Base-by-base conservation (phyloP, 2,888 invertebrate genomes). In the Tenthredo notha region DNA sequence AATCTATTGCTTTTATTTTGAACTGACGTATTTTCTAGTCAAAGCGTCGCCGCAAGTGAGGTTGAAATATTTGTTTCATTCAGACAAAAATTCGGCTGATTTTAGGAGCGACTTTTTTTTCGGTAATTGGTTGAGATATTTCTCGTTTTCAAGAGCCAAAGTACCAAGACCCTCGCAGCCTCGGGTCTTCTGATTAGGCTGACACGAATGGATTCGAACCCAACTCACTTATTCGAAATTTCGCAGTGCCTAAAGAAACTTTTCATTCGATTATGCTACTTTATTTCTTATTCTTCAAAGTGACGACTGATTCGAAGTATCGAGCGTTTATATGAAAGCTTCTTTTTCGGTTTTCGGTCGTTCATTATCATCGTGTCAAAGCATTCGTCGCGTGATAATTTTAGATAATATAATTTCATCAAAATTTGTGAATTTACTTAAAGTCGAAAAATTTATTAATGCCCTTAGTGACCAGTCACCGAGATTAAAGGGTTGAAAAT, bases 51-150 rank as follows among this genome's bases (percentile, higher is more conserved):
- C 5, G 21, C 3, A 37, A 0, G 25, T 25, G 25, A 25, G 25
- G 61, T 12, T 25, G n/a, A 2, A 7, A 54, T 54, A n/a, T 54
- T n/a, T 54, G 37, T n/a, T 54, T 54, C 7, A 54, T 54, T 54
- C 54, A 54, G 54, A 54, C 37, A n/a, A 5, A 54, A 54, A 61
- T 61, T 21, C 61, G 12, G 61, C 25, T 12, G 12, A 25, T 25
- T 61, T 61, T 25, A 21, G 61, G 12, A 3, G 21, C 9, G 25
- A 61, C 61, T 61, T 61, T 25, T 25, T 7, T 7, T 5, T 25
- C 61, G 61, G 61, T 61, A 25, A 61, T 25, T 61, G 61, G 61
- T 61, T 61, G 10, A 61, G 25, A 61, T 61, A 61, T 61, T 61
- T 61, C 25, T 12, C 61, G 25, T 61, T 25, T 4, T 10, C 61